These are phyloP conservation scores for Chrysodeixis includens DNA, from an alignment of 2,888 invertebrate species.

Conservation along the genomic window DNA sequence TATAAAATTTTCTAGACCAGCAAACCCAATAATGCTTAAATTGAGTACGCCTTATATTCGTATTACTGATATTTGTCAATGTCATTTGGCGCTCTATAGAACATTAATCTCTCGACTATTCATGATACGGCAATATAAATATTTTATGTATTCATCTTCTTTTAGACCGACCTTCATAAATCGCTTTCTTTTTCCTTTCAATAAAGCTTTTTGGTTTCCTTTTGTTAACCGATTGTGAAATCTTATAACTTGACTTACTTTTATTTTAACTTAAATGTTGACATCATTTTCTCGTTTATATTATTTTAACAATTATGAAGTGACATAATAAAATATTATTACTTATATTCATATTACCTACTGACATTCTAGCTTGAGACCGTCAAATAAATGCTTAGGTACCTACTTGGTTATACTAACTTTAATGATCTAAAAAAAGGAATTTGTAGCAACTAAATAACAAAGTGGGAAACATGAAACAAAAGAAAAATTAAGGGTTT, in stretches of 20 bases:
- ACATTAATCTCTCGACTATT: slow-evolving; percentile 54
- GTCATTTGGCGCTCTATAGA: slow-evolving; percentile 34
- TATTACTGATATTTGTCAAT: slow-evolving; percentile 43
- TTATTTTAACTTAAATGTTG: background rate
- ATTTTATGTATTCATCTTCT: slow-evolving; percentile 39
- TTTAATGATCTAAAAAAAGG: too few relatives aligned
- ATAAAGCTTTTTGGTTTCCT: background rate
- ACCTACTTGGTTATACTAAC: too few relatives aligned
- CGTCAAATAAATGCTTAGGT: too few relatives aligned
- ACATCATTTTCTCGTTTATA: too few relatives aligned
- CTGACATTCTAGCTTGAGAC: too few relatives aligned
- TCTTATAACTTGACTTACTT: background rate
- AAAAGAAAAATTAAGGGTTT: too few relatives aligned
- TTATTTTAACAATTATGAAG: too few relatives aligned
- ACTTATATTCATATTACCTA: too few relatives aligned
- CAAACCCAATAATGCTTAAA: background rate
- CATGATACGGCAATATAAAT: slow-evolving; percentile 45
- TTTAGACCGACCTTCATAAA: slow-evolving; percentile 18
- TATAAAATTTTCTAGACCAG: background rate
- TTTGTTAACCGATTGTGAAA: slow-evolving; percentile 7
- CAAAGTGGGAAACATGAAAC: too few relatives aligned
- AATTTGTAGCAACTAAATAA: too few relatives aligned
- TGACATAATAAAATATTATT: too few relatives aligned
- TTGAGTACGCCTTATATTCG: slow-evolving; percentile 15
- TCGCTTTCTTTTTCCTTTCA: background rate